A percentile compares a stretch with the other conserved stretches of the same genome.
These are phyloP conservation scores for Vanacampus margaritifer DNA, from an alignment of 2,113 vertebrate species.

Conservation along the genomic window DNA sequence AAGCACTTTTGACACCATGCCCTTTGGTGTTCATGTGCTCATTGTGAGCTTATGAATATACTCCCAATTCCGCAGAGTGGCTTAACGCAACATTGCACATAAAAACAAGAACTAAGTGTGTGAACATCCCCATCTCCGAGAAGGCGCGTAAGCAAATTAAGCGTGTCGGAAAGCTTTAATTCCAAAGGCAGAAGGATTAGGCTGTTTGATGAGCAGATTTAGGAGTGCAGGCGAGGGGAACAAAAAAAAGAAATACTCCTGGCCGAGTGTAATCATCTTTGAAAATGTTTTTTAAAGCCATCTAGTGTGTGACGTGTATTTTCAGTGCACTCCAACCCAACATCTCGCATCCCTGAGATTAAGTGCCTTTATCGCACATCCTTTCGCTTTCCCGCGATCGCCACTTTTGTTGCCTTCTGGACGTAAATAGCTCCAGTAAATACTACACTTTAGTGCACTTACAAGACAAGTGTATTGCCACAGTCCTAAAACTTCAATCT, in stretches of 20 bases:
- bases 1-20: constrained; percentile 9
- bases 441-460: constrained; percentile 59
- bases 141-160: constrained; percentile 78
- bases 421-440: constrained; percentile 65
- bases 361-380: constrained; percentile 68
- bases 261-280: constrained; percentile 72
- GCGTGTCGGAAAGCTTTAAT: constrained; percentile 77
- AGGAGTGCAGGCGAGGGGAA: constrained; percentile 61
- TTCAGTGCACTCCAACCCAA: constrained; percentile 68
- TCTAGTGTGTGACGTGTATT: constrained; percentile 67
- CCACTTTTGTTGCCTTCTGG: constrained; percentile 32
- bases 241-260: constrained; percentile 72
- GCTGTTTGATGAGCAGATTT: constrained; percentile 78
- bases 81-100: constrained; percentile 53
- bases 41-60: constrained; percentile 49
- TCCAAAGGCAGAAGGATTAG: constrained; percentile 71
- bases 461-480: constrained; percentile 50
- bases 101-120: constrained; percentile 67
- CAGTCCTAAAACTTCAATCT: constrained; percentile 39
- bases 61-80: constrained; percentile 33
- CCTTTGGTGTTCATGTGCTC: constrained; percentile 26
- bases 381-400: constrained; percentile 59
- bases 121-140: constrained; percentile 66
- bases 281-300: constrained; percentile 71
- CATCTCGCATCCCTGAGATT: constrained; percentile 68